Evolutionary conservation across 2,113 vertebrate species (phyloP), one percentile per base, ranked within the genome.

Genomic region (Dermatemys mawii): DNA sequence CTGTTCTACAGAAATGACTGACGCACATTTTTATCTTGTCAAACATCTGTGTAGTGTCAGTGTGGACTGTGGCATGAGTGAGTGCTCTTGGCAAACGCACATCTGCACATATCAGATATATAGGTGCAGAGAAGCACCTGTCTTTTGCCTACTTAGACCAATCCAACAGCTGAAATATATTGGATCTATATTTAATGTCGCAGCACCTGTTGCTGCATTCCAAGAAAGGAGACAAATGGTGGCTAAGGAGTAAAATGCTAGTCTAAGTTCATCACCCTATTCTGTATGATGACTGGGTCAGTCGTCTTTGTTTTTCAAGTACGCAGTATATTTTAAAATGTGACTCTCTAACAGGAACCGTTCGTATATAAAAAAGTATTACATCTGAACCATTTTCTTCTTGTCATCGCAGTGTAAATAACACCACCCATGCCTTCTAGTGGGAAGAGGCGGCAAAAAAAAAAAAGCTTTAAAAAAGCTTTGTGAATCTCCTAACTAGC

Each of bases 201-300:
- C n/a, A 70, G 41, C 96, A 95, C 81, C 98, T 97, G 97, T 96
- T 97, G 76, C 86, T 95, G 79, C 93, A 97, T 97, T 98, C 96
- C 92, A 83, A 60, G 53, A 84, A 84, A 55, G 82, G 92, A 88
- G 97, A 63, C 95, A 97, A 93, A 96, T 95, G 88, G 86, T 83
- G 53, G 83, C 86, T 88, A 90, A 92, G 60, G 55, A 87, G 35
- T 84, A 81, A 94, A 97, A 96, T 96, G 89, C 90, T 86, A 92
- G 49, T 79, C 86, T 46, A 84, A 83, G 89, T 95, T 96, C 90
- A 35, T 90, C 82, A 88, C 89, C 76, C 48, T 83, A 1, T 51
- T 87, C 44, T 70, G 21, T n/a, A n/a, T 73, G 19, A 78, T n/a
- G 76, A 70, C 70, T 93, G 60, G 63, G 19, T 83, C 29, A 27